Evolutionary conservation across 35 echinoderm and acorn worm species (phyloP).

Genomic region (Patiria miniata): DNA sequence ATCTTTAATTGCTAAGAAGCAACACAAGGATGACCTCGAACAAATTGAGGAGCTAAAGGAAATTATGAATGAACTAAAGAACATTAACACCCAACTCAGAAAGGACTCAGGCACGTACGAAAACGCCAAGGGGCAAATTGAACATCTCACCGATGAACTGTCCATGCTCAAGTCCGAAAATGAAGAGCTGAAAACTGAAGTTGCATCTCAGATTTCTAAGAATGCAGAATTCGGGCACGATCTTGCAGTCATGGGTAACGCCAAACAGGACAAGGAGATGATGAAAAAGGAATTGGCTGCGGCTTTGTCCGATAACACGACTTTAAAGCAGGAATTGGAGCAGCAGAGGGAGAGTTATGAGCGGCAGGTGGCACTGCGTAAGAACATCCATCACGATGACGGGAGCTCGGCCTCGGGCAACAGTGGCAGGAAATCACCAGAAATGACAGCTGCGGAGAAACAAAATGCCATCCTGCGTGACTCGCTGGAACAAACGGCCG

Average conservation of each 20-base stretch:
- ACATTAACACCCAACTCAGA: slow-evolving; percentile 1
- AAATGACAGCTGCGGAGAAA: slow-evolving; percentile 46
- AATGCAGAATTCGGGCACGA: slow-evolving; percentile 40
- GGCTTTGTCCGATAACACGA: neutral
- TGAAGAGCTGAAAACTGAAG: slow-evolving; percentile 30
- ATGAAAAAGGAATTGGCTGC: slow-evolving; percentile 32
- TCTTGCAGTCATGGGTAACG: slow-evolving; percentile 35
- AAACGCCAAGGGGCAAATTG: slow-evolving; percentile 17
- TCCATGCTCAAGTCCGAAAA: slow-evolving; percentile 25
- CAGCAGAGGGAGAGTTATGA: slow-evolving; percentile 26
- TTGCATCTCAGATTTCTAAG: neutral
- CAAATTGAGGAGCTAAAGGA: slow-evolving; percentile 12
- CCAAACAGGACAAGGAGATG: slow-evolving; percentile 45
- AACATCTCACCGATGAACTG: neutral
- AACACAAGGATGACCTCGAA: slow-evolving; percentile 17
- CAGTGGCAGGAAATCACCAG: slow-evolving; percentile 29
- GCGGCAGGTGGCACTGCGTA: slow-evolving; percentile 2
- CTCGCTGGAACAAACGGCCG: slow-evolving; percentile 36
- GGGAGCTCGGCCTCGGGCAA: neutral
- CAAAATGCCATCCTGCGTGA: slow-evolving; percentile 41
- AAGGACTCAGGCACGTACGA: neutral
- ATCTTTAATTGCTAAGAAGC: neutral
- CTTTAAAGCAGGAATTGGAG: slow-evolving; percentile 10
- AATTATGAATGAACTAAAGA: neutral
- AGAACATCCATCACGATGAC: slow-evolving; percentile 11